phyloP scores from a whole-genome alignment of 2,113 vertebrate genomes.

The Cyprinodon tularosa region DNA sequence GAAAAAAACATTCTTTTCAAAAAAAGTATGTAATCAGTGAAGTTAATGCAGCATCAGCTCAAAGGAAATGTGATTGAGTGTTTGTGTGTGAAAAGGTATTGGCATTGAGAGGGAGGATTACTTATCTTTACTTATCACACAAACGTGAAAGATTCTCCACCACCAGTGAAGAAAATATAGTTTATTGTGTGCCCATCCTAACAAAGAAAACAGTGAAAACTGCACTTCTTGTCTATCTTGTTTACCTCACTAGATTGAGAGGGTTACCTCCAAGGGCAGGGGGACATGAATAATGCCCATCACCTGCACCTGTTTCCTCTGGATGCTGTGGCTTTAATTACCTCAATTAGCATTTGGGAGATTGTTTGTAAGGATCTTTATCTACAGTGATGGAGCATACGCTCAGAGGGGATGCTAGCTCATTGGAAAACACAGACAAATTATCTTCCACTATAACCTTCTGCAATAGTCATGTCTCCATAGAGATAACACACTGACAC shows the following conservation, averaged over 20 bases:
- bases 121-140: slow-evolving; percentile 58
- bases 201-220: slow-evolving; percentile 68
- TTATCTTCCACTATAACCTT: slow-evolving; percentile 72
- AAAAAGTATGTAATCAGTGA: slow-evolving; percentile 28
- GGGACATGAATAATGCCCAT: slow-evolving; percentile 79
- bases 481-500: slow-evolving; percentile 62
- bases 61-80: slow-evolving; percentile 22
- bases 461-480: slow-evolving; percentile 65
- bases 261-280: slow-evolving; percentile 78
- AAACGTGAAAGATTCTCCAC: slow-evolving; percentile 37
- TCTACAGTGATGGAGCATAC: slow-evolving; percentile 77
- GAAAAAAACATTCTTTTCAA: not conserved
- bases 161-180: slow-evolving; percentile 64
- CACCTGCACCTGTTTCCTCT: slow-evolving; percentile 81
- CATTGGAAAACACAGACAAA: slow-evolving; percentile 75
- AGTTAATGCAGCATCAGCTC: slow-evolving; percentile 28
- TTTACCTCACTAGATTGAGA: slow-evolving; percentile 78
- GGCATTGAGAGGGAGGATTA: slow-evolving; percentile 38
- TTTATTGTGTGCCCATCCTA: slow-evolving; percentile 63
- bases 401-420: slow-evolving; percentile 72
- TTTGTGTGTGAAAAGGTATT: slow-evolving; percentile 47
- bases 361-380: slow-evolving; percentile 78
- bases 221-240: slow-evolving; percentile 72
- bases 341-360: slow-evolving; percentile 83
- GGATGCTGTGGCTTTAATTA: slow-evolving; percentile 81